Conservation (phyloP, 2,797 vertebrate genomes). For the Podarcis siculus region DNA sequence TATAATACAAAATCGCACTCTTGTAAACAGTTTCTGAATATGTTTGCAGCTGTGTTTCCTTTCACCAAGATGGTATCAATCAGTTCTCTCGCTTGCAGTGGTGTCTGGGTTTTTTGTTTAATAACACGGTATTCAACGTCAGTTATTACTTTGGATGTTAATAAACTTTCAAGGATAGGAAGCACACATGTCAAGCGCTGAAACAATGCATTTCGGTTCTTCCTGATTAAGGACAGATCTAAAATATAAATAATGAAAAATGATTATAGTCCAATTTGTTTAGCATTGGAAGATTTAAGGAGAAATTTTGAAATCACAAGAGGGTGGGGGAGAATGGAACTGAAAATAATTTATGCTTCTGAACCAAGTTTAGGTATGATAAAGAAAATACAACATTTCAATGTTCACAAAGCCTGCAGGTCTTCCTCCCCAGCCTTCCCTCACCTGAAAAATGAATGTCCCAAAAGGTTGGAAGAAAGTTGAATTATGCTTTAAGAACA, state of each 20-base stretch:
- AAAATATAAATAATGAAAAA: slow-evolving; percentile 49
- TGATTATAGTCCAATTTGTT: slow-evolving; percentile 27
- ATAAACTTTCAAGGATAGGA: slow-evolving; percentile 87
- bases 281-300: not conserved
- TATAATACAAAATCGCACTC: slow-evolving; percentile 90
- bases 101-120: slow-evolving; percentile 87
- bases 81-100: slow-evolving; percentile 90
- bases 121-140: slow-evolving; percentile 88
- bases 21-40: slow-evolving; percentile 92
- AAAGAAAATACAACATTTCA: not conserved
- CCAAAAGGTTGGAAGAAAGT: not conserved
- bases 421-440: not conserved
- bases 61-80: slow-evolving; percentile 92
- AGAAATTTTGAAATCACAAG: not conserved
- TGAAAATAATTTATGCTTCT: not conserved
- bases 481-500: not conserved
- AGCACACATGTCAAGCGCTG: slow-evolving; percentile 90
- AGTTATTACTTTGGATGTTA: slow-evolving; percentile 86
- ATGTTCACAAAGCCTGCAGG: not conserved
- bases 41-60: slow-evolving; percentile 90
- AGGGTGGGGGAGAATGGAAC: not conserved
- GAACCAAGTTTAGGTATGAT: not conserved
- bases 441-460: no score
- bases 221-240: slow-evolving; percentile 93
- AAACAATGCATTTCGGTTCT: slow-evolving; percentile 90